phyloP scores from a whole-genome alignment of 2,113 vertebrate genomes.

The Hyperoodon ampullatus region DNA sequence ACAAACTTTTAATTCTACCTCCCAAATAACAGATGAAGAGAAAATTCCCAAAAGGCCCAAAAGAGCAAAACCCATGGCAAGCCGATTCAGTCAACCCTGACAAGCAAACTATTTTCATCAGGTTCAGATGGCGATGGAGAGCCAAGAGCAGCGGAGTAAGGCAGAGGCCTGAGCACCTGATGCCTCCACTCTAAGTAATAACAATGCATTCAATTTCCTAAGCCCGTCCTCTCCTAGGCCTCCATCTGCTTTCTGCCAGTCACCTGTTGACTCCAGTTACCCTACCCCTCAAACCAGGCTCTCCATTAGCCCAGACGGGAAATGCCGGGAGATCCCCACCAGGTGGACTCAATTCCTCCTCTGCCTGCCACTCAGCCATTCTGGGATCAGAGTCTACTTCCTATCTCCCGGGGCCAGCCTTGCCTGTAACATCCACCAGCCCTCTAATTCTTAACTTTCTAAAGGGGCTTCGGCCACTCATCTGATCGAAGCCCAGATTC shows the following conservation, averaged over 20 bases:
- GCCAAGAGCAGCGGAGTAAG: constrained; percentile 49
- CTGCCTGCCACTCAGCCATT: background rate
- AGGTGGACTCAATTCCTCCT: background rate
- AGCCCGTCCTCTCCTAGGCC: background rate
- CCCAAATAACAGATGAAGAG: constrained; percentile 35
- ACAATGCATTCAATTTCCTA: background rate
- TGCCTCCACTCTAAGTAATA: background rate
- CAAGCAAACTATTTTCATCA: constrained; percentile 63
- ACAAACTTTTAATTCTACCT: background rate
- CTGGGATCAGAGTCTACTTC: background rate
- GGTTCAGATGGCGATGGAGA: constrained; percentile 65
- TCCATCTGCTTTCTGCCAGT: constrained; percentile 12
- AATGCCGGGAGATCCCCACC: background rate
- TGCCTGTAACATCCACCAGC: background rate
- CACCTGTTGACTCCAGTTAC: constrained; percentile 60
- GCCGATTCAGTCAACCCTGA: background rate
- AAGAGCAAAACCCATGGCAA: background rate
- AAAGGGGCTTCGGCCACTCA: background rate
- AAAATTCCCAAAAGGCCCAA: background rate
- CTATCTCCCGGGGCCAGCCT: background rate
- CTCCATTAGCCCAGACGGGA: background rate
- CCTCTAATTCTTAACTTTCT: background rate
- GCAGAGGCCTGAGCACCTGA: background rate
- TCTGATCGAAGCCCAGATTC: background rate
- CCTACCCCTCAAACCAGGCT: background rate